Conservation (phyloP, 2,888 invertebrate genomes). For the Terebella lapidaria region DNA sequence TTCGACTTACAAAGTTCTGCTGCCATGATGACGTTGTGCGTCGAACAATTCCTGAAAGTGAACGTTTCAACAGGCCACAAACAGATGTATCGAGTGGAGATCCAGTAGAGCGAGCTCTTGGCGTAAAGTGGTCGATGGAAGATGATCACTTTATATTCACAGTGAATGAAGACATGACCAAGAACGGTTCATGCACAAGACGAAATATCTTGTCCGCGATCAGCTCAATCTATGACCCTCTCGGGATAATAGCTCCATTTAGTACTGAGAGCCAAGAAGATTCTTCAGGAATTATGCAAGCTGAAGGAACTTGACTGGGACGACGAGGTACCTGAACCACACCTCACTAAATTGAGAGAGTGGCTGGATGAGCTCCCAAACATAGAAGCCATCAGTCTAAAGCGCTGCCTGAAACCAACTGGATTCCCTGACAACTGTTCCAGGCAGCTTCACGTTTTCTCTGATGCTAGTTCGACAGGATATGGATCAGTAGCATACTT, state of each 20-base stretch:
- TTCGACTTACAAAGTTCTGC: too few relatives aligned
- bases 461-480: slow-evolving; percentile 26
- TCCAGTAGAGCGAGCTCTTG: slow-evolving; percentile 6
- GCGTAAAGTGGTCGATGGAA: slow-evolving; percentile 24
- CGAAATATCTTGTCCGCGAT: slow-evolving; percentile 26
- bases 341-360: not conserved
- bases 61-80: too few relatives aligned
- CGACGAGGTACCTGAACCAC: slow-evolving; percentile 14
- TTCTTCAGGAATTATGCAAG: slow-evolving; percentile 24
- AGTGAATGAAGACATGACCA: slow-evolving; percentile 17
- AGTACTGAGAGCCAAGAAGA: slow-evolving; percentile 20
- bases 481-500: too few relatives aligned
- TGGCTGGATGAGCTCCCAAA: not conserved
- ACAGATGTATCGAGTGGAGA: too few relatives aligned
- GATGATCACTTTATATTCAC: slow-evolving; percentile 25
- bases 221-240: slow-evolving; percentile 25
- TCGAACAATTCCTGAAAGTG: too few relatives aligned
- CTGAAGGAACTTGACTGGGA: slow-evolving; percentile 21
- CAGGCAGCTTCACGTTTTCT: slow-evolving; percentile 27
- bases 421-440: too few relatives aligned
- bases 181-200: slow-evolving; percentile 22
- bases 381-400: not conserved
- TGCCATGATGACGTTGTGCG: too few relatives aligned
- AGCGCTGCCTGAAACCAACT: too few relatives aligned
- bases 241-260: slow-evolving; percentile 27